Conservation (phyloP, 2,797 vertebrate genomes). For the Malacoraja senta region DNA sequence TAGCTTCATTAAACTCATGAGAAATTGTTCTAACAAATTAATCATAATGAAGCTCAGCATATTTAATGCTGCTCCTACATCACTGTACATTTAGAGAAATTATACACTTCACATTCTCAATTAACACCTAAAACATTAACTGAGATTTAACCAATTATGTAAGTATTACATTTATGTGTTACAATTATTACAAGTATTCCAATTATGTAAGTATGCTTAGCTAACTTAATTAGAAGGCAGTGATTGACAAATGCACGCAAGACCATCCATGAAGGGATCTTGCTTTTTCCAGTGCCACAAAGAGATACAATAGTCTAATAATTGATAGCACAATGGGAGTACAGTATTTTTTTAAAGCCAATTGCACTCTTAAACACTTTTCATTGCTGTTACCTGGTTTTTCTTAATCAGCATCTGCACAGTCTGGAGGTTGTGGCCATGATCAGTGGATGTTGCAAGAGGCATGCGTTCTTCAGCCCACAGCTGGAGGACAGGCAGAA, state of each 20-base stretch:
- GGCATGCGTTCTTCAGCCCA: conserved; percentile 95
- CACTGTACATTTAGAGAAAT: neutral
- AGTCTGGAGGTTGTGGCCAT: conserved; percentile 93
- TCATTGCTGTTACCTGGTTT: conserved; percentile 72
- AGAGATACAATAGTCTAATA: neutral
- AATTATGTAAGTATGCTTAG: neutral
- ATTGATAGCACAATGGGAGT: neutral
- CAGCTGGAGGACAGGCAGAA: conserved; percentile 59
- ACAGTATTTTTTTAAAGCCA: neutral
- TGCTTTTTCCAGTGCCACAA: neutral
- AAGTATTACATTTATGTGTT: neutral
- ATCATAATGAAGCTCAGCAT: neutral
- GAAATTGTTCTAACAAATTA: neutral
- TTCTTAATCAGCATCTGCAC: conserved; percentile 96
- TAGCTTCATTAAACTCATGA: neutral
- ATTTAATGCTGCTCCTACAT: neutral
- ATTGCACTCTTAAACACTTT: neutral
- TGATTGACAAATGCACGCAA: neutral
- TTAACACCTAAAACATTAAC: neutral
- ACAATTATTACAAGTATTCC: neutral
- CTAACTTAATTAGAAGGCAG: neutral
- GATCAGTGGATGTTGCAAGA: conserved; percentile 86
- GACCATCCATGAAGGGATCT: neutral
- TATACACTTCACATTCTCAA: neutral
- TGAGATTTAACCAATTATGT: neutral